Conservation (phyloP, 2,888 invertebrate genomes). For the Nemapogon koenigi region DNA sequence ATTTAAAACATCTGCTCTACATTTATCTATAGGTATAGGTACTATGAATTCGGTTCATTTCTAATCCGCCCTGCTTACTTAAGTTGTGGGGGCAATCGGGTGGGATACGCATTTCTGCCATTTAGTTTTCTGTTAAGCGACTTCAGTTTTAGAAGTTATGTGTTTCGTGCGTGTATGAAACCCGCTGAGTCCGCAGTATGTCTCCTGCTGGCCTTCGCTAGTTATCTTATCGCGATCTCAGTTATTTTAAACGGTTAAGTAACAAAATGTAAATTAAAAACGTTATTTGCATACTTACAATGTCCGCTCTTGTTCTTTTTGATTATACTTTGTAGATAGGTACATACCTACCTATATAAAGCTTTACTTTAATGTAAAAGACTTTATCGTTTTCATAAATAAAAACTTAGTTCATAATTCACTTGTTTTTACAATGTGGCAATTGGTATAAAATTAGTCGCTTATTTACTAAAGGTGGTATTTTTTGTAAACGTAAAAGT, state of each 20-base stretch:
- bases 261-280: conserved; percentile 9
- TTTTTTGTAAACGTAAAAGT: too few species aligned
- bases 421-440: too few species aligned
- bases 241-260: conserved; percentile 6
- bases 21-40: conserved; percentile 41
- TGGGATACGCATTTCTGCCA: conserved; percentile 44
- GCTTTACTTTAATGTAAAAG: too few species aligned
- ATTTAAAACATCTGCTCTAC: too few species aligned
- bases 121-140: conserved; percentile 43
- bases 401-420: too few species aligned
- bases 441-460: too few species aligned
- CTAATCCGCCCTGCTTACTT: conserved; percentile 54
- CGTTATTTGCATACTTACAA: conserved; percentile 8
- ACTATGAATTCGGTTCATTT: conserved; percentile 20
- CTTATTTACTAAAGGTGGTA: too few species aligned
- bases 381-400: too few species aligned
- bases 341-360: too few species aligned
- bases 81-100: conserved; percentile 56
- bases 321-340: too few species aligned
- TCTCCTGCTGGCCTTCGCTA: conserved; percentile 17
- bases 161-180: conserved; percentile 9
- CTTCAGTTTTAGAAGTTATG: conserved; percentile 17
- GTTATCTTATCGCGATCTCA: conserved; percentile 22
- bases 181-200: background rate
- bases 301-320: too few species aligned